A percentile compares a stretch with the other conserved stretches of the same genome.
Conservation (phyloP, 2,888 invertebrate species). For the Leptopterna dolabrata region DNA sequence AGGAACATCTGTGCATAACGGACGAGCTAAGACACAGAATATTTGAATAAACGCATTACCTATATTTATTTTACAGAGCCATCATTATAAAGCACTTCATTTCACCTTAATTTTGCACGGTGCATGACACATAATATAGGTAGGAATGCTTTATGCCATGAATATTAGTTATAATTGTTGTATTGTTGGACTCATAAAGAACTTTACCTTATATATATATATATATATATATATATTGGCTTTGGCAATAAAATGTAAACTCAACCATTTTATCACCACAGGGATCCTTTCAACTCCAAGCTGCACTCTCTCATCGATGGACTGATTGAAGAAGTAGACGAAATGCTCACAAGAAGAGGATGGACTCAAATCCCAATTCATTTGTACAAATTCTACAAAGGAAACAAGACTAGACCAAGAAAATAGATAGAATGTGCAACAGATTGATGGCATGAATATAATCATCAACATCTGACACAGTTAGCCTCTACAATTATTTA, state of each 20-base stretch:
- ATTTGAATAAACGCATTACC: too few species aligned
- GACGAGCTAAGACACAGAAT: too few species aligned
- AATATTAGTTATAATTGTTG: not conserved
- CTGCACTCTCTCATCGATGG: slow-evolving; percentile 37
- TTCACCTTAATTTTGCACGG: not conserved
- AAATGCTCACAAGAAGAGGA: slow-evolving; percentile 34
- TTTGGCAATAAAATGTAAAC: not conserved
- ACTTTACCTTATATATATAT: not conserved
- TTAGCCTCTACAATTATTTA: too few species aligned
- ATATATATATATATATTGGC: not conserved
- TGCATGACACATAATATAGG: not conserved
- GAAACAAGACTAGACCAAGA: slow-evolving; percentile 35
- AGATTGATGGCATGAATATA: too few species aligned
- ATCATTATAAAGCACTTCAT: not conserved
- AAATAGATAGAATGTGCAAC: not conserved
- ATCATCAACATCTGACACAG: too few species aligned
- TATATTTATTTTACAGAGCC: too few species aligned
- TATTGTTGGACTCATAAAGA: not conserved
- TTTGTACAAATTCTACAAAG: slow-evolving; percentile 47
- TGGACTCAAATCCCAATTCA: slow-evolving; percentile 35
- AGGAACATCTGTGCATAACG: too few species aligned
- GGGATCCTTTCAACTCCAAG: slow-evolving; percentile 36
- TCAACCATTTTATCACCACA: not conserved
- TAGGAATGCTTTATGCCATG: not conserved
- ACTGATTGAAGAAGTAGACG: slow-evolving; percentile 44